These are phyloP conservation scores for Phycodurus eques DNA, from an alignment of 2,113 vertebrate genomes.

Conservation along the genomic window DNA sequence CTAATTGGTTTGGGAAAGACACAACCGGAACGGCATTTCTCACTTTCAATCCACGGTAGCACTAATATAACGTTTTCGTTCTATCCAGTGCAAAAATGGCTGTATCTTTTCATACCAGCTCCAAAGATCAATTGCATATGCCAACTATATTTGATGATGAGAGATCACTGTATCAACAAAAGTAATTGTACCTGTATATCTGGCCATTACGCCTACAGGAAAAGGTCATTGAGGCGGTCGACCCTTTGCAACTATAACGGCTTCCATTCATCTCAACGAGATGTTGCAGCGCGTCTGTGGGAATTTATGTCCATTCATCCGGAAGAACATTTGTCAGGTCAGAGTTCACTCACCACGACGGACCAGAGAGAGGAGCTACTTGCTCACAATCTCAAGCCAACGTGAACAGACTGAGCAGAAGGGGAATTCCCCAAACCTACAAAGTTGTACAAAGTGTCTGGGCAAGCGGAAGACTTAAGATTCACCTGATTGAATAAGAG, in stretches of 20 bases:
- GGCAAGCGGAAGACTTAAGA: background rate
- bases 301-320: background rate
- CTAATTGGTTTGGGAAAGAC: conserved; percentile 6
- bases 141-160: background rate
- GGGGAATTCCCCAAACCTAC: background rate
- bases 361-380: background rate
- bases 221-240: background rate
- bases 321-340: conserved; percentile 2
- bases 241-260: background rate
- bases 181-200: background rate
- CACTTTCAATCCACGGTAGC: background rate
- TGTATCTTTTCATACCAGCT: background rate
- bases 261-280: background rate
- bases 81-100: background rate
- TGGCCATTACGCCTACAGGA: background rate
- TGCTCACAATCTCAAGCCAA: background rate
- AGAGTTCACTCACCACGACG: background rate
- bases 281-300: background rate
- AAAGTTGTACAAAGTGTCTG: background rate
- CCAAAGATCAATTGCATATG: background rate
- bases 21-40: background rate
- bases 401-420: background rate
- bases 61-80: background rate
- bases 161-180: background rate
- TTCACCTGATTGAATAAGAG: background rate